These are phyloP conservation scores for Antheraea yamamai DNA, from an alignment of 2,888 invertebrate species.

Conservation along the genomic window DNA sequence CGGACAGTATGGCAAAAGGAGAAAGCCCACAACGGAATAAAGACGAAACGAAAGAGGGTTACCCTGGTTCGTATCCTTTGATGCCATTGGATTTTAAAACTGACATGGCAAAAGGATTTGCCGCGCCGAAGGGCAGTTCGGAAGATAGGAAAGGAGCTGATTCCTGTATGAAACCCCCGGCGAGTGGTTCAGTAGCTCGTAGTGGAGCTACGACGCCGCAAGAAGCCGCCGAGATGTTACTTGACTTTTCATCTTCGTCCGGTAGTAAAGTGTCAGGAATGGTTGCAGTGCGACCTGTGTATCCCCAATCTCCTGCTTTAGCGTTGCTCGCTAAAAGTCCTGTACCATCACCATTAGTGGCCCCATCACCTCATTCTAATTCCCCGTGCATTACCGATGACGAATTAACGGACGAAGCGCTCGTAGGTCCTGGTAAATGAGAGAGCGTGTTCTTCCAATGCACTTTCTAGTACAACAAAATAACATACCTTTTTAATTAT, in stretches of 20 bases:
- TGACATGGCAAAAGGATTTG: slow-evolving; percentile 73
- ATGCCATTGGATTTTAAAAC: slow-evolving; percentile 75
- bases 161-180: slow-evolving; percentile 74
- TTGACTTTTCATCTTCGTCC: slow-evolving; percentile 85
- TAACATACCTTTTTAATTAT: slow-evolving; percentile 20
- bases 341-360: slow-evolving; percentile 86
- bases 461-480: slow-evolving; percentile 26
- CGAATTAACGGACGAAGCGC: slow-evolving; percentile 94
- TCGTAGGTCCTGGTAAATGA: slow-evolving; percentile 90
- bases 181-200: slow-evolving; percentile 67
- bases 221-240: slow-evolving; percentile 84
- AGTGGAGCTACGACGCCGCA: slow-evolving; percentile 78
- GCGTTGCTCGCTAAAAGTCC: slow-evolving; percentile 90
- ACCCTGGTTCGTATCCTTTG: slow-evolving; percentile 60
- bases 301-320: slow-evolving; percentile 85
- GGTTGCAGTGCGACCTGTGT: slow-evolving; percentile 81
- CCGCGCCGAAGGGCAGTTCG: slow-evolving; percentile 69
- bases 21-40: slow-evolving; percentile 65
- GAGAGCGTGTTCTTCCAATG: slow-evolving; percentile 31
- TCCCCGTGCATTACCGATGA: slow-evolving; percentile 93
- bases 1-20: slow-evolving; percentile 67
- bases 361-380: slow-evolving; percentile 86
- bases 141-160: slow-evolving; percentile 77
- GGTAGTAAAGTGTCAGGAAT: slow-evolving; percentile 81
- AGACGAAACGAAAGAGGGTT: slow-evolving; percentile 68